Conservation (phyloP, 2,888 invertebrate genomes). For the Reticulitermes lucifugus region DNA sequence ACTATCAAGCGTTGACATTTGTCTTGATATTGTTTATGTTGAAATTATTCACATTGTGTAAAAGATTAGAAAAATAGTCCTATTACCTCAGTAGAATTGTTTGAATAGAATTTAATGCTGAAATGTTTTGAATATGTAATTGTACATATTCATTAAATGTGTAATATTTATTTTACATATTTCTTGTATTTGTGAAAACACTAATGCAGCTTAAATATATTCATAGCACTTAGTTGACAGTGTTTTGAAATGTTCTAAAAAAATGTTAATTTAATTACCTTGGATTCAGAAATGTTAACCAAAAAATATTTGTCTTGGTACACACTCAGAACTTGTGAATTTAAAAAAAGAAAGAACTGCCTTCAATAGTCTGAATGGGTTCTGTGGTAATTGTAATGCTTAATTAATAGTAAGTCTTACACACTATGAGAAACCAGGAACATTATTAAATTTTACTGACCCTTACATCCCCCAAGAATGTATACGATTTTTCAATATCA, state of each 20-base stretch:
- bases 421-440: constrained; percentile 38
- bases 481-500: constrained; percentile 67
- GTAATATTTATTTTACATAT: too few species aligned
- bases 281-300: neutral
- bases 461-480: constrained; percentile 59
- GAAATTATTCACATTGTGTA: too few species aligned
- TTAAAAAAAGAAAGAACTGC: neutral
- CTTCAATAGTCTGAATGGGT: constrained; percentile 1
- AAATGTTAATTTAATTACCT: too few species aligned
- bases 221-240: too few species aligned
- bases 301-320: neutral
- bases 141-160: too few species aligned
- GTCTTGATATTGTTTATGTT: neutral
- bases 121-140: too few species aligned
- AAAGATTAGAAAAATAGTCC: too few species aligned
- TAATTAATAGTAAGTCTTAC: constrained; percentile 40
- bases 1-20: neutral
- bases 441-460: constrained; percentile 40
- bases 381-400: constrained; percentile 36
- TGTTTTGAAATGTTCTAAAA: too few species aligned
- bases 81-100: too few species aligned
- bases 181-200: too few species aligned
- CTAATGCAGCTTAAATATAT: too few species aligned
- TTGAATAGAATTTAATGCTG: too few species aligned
- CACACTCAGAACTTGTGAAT: neutral